Base-by-base conservation (phyloP, 2,888 invertebrate genomes). In the Pachliopta kotzebuea region DNA sequence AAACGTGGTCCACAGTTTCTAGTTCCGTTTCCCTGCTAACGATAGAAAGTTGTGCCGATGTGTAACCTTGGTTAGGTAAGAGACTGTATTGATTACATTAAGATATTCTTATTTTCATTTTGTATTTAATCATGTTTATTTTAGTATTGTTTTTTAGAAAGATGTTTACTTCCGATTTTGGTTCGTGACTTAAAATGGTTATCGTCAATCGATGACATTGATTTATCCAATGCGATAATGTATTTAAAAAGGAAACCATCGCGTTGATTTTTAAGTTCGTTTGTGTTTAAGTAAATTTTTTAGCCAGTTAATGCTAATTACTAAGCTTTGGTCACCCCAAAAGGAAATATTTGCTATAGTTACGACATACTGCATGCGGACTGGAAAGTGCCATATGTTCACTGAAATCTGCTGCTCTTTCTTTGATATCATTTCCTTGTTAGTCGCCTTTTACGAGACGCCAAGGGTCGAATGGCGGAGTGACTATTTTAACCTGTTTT, bases 1-100 rank as follows among this genome's bases (percentile, higher is more conserved):
- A 53, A 57, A 57, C 61, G 61, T 60, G 50, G 60, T 61, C 53
- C 42, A 57, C 60, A 57, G 61, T 65, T 65, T 65, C 65, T 65
- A 57, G 53, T 65, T 65, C 61, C 57, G 54, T 61, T 61, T 65
- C 65, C 61, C 61, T 61, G 49, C 17, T 23, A 56, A 42, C 56
- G 20, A 49, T 65, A 61, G 65, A 65, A 65, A 65, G 65, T 56
- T 57, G 60, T 42, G 26, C 56, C 56, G 26, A 60, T 57, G n/a
- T 37, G 53, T 60, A 31, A 45, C 3, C 29, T 8, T 37, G 23
- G n/a, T 37, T 37, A 20, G 37, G 20, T 45, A 45, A 57, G 45
- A 57, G n/a, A 14, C 45, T 54, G 31, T 56, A 56, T 20, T 18
- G 31, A 50, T 17, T 7, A 50, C 24, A 24, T 50, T 61, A 49